phyloP scores from a whole-genome alignment of 2,888 invertebrate genomes.

The Agrochola lychnidis region DNA sequence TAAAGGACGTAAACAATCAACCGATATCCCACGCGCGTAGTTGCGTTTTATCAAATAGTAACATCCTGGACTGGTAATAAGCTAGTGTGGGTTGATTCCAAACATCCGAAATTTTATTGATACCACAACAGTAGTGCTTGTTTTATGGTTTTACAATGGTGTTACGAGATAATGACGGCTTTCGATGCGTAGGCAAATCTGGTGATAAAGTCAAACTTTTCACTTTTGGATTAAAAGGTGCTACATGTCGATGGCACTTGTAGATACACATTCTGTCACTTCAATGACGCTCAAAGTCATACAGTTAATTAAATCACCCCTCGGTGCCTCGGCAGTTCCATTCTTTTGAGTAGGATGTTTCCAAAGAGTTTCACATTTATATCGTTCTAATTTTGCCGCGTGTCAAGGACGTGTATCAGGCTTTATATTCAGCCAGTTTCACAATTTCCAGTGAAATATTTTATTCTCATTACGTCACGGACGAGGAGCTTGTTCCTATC shows the following conservation, averaged over 20 bases:
- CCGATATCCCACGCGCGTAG: slow-evolving; percentile 77
- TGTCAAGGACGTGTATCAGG: no score
- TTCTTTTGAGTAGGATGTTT: background rate
- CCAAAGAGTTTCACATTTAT: no score
- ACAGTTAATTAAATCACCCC: background rate
- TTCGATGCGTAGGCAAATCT: slow-evolving; percentile 30
- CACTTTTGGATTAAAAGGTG: background rate
- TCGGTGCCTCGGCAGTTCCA: no score
- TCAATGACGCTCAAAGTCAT: background rate
- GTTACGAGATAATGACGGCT: slow-evolving; percentile 42
- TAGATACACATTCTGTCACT: background rate
- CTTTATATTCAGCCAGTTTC: background rate
- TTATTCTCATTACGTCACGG: slow-evolving; percentile 23
- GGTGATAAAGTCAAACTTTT: slow-evolving; percentile 4
- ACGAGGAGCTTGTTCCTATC: slow-evolving; percentile 7
- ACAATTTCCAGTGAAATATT: slow-evolving; percentile 16
- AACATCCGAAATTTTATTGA: slow-evolving; percentile 71
- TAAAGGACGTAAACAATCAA: slow-evolving; percentile 80
- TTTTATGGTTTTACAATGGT: slow-evolving; percentile 55
- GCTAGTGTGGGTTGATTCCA: slow-evolving; percentile 70
- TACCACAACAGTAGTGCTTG: slow-evolving; percentile 52
- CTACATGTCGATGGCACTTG: no score
- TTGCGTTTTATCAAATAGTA: slow-evolving; percentile 75
- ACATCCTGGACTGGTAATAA: slow-evolving; percentile 74
- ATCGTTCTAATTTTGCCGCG: no score